Evolutionary conservation across 2,797 vertebrate species (phyloP).

Genomic region (Argya squamiceps): DNA sequence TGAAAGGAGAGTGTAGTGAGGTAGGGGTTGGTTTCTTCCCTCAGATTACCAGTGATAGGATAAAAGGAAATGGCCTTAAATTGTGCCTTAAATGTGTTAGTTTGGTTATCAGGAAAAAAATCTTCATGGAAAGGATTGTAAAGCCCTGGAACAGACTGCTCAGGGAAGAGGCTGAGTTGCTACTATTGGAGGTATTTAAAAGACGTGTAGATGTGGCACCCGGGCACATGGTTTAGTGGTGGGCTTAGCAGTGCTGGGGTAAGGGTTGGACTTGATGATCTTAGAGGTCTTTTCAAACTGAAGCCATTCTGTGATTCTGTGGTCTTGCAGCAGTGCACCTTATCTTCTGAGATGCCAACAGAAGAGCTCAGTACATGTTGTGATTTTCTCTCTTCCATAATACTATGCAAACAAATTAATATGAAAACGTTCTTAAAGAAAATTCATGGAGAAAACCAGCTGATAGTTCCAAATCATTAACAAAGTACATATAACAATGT

Average conservation of each 20-base stretch:
- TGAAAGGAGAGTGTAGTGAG: neutral
- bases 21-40: accelerated
- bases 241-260: neutral
- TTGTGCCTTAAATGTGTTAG: neutral
- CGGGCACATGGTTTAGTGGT: neutral
- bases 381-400: neutral
- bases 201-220: neutral
- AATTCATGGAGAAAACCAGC: neutral
- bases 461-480: slow-evolving; percentile 22
- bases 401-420: neutral
- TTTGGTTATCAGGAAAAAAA: neutral
- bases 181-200: neutral
- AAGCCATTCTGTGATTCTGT: neutral
- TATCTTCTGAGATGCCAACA: neutral
- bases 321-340: neutral
- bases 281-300: neutral
- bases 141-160: neutral
- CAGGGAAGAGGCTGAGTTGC: neutral
- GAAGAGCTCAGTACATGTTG: neutral
- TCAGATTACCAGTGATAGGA: neutral
- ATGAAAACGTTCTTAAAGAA: neutral
- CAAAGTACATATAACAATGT: neutral
- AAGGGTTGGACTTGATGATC: neutral
- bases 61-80: neutral
- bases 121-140: neutral